Conservation (phyloP, 2,113 vertebrate species). For the Varanus komodoensis region DNA sequence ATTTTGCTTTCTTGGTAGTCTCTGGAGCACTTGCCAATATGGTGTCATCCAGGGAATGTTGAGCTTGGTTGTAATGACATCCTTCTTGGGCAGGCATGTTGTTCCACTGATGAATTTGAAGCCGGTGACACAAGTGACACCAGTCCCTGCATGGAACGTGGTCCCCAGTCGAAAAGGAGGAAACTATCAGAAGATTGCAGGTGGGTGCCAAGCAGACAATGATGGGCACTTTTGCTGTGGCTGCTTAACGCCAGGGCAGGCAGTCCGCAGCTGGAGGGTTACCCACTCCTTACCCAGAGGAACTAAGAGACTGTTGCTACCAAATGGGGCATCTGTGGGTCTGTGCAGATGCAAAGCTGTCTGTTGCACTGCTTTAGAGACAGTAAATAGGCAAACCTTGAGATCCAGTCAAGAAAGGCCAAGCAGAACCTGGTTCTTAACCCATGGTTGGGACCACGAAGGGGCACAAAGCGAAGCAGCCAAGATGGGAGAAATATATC, state of each 20-base stretch:
- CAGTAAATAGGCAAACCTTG: neutral
- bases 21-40: neutral
- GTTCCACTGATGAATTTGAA: constrained; percentile 91
- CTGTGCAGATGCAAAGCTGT: neutral
- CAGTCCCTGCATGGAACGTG: constrained; percentile 88
- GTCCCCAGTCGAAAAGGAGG: constrained; percentile 81
- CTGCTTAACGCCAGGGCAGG: neutral
- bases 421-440: neutral
- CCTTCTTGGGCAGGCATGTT: constrained; percentile 81
- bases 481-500: too few species aligned
- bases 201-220: constrained; percentile 59
- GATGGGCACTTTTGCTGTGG: neutral
- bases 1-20: neutral
- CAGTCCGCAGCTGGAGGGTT: too few species aligned
- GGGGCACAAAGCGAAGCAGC: too few species aligned
- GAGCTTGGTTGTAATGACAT: neutral
- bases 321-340: neutral
- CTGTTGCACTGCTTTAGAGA: neutral
- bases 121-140: constrained; percentile 86
- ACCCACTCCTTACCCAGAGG: too few species aligned
- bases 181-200: constrained; percentile 76
- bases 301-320: too few species aligned
- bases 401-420: too few species aligned
- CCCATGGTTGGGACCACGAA: too few species aligned
- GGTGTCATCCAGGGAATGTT: neutral